phyloP scores from a whole-genome alignment of 2,888 invertebrate genomes.

The Marronus borbonicus region DNA sequence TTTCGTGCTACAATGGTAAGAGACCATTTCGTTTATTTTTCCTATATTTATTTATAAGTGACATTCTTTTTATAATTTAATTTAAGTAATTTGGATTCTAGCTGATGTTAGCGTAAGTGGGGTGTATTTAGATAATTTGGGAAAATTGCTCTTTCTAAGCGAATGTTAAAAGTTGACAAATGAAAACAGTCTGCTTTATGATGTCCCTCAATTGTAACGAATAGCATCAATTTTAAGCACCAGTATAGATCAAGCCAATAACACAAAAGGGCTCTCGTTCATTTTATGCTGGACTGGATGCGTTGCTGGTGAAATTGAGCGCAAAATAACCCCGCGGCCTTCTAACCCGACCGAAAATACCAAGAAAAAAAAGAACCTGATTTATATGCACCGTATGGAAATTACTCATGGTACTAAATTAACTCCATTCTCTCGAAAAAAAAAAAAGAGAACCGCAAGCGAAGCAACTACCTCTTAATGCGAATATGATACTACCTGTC shows the following conservation, averaged over 20 bases:
- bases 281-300: conserved; percentile 28
- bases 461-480: conserved; percentile 15
- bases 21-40: too few species aligned
- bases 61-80: too few species aligned
- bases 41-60: too few species aligned
- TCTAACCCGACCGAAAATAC: conserved; percentile 53
- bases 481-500: conserved; percentile 19
- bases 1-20: too few species aligned
- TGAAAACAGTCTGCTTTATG: too few species aligned
- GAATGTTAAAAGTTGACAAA: too few species aligned
- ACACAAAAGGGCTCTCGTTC: not conserved
- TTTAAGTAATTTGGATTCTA: too few species aligned
- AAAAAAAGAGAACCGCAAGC: not conserved
- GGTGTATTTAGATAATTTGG: too few species aligned
- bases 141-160: too few species aligned
- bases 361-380: conserved; percentile 2
- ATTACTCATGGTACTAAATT: conserved; percentile 28
- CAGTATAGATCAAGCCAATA: conserved; percentile 13
- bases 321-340: conserved; percentile 47
- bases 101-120: too few species aligned
- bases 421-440: conserved; percentile 15
- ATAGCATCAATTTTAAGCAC: not conserved
- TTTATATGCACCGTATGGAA: conserved; percentile 30
- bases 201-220: not conserved
- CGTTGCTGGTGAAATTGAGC: conserved; percentile 28